Evolutionary conservation across 2,888 invertebrate genomes (phyloP).

Genomic region (Nowickia ferox): DNA sequence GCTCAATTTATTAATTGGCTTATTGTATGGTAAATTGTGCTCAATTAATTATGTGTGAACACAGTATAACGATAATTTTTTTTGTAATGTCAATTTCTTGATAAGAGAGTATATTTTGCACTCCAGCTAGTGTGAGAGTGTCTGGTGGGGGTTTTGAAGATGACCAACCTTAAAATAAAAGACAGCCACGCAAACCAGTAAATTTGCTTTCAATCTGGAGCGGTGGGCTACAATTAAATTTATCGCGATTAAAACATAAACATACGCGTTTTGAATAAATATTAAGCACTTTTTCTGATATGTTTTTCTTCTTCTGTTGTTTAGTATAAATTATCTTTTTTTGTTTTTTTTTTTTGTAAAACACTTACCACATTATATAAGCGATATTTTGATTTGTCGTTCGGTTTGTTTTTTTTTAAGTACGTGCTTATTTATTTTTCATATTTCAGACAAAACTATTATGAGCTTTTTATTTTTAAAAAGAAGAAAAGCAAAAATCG

Average conservation of each 20-base stretch:
- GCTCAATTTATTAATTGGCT: too few relatives aligned
- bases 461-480: background rate
- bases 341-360: constrained; percentile 4
- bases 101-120: constrained; percentile 22
- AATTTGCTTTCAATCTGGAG: constrained; percentile 11
- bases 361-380: background rate
- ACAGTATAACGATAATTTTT: constrained; percentile 20
- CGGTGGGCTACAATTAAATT: constrained; percentile 34
- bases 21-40: too few relatives aligned
- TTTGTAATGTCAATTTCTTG: constrained; percentile 24
- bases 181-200: constrained; percentile 10
- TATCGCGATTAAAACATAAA: constrained; percentile 18
- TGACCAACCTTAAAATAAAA: constrained; percentile 42
- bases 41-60: too few relatives aligned
- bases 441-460: background rate
- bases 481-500: background rate
- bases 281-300: constrained; percentile 41
- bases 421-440: background rate
- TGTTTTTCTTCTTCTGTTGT: constrained; percentile 10
- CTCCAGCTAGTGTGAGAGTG: background rate
- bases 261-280: constrained; percentile 56
- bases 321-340: background rate
- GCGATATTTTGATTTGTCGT: background rate
- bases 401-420: background rate
- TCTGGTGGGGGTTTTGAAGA: constrained; percentile 13